Percentiles rank a stretch among this genome's conserved stretches.
These are phyloP conservation scores for Cairina moschata DNA, from an alignment of 2,113 vertebrate genomes.

Conservation along the genomic window DNA sequence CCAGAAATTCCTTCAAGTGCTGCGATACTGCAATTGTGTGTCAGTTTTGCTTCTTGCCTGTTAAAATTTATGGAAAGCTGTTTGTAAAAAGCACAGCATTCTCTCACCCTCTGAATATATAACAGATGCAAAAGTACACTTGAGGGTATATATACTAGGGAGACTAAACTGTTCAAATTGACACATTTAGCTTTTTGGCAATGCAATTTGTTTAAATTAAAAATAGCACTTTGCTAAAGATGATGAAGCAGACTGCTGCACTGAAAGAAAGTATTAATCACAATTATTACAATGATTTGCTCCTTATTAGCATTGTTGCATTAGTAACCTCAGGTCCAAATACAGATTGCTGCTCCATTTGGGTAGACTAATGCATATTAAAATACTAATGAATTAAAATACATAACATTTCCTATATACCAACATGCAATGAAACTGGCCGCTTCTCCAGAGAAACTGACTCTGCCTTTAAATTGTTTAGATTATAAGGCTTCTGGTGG, in stretches of 20 bases:
- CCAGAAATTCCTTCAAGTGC: neutral
- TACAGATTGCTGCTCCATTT: neutral
- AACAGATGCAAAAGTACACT: conserved; percentile 25
- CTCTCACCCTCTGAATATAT: neutral
- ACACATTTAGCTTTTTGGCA: conserved; percentile 22
- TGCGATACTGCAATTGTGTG: neutral
- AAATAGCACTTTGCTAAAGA: conserved; percentile 15
- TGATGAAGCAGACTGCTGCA: neutral
- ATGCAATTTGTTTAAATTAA: conserved; percentile 40
- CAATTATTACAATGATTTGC: neutral
- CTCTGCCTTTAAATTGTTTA: neutral
- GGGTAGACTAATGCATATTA: neutral
- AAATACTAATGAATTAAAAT: conserved; percentile 1
- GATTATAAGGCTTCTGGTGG: neutral
- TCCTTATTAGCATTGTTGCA: neutral
- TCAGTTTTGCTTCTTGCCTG: neutral
- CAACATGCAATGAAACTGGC: neutral
- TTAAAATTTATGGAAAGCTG: conserved; percentile 27
- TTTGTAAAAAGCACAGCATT: conserved; percentile 4
- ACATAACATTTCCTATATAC: neutral
- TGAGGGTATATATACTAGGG: neutral
- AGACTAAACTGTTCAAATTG: conserved; percentile 33
- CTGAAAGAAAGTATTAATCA: conserved; percentile 10
- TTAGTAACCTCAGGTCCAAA: neutral
- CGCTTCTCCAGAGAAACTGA: neutral